Evolutionary conservation across 2,888 invertebrate species (phyloP), one percentile per base, ranked within the genome.

Genomic region (Melinaea menophilus): DNA sequence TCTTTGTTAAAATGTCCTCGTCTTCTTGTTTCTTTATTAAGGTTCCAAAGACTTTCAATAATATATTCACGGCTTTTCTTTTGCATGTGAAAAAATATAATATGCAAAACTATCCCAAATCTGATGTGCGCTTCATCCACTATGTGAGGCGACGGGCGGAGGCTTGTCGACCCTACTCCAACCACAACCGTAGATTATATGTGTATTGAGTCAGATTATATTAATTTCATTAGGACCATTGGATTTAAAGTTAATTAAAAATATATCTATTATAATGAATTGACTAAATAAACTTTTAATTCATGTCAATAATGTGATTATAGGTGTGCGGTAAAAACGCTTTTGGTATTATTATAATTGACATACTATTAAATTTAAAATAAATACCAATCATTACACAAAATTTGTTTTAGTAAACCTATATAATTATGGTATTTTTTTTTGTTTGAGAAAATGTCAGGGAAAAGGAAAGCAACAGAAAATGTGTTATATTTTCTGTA

Each of bases 141-240:
- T 88, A 88, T 86, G 67, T 69, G 71, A 80, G 75, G 77, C 79
- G 88, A 88, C 87, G 86, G 81, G 79, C 76, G 83, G 80, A 83
- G 82, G 82, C 86, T 85, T 84, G 87, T 85, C 88, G 85, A 85
- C 88, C 88, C 87, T 88, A 88, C 88, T 89, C 87, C 86, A 88
- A 87, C 80, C 76, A 69, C 65, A 56, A 68, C 55, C 60, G 58
- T 63, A 59, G 45, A 55, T 55, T 31, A n/a, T 22, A 48, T 0
- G n/a, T 31, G 9, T 51, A 31, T 31, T 51, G 7, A 51, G 31
- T 31, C 22, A 51, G 31, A 51, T 51, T 31, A 51, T 31, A 51
- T 51, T 51, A 9, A 51, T 9, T 41, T 41, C 1, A 41, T 9
- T 41, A 11, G 41, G 41, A 9, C 11, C 9, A 11, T 41, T 41